Base-by-base conservation (phyloP, 2,113 vertebrate species). In the Okapia johnstoni region DNA sequence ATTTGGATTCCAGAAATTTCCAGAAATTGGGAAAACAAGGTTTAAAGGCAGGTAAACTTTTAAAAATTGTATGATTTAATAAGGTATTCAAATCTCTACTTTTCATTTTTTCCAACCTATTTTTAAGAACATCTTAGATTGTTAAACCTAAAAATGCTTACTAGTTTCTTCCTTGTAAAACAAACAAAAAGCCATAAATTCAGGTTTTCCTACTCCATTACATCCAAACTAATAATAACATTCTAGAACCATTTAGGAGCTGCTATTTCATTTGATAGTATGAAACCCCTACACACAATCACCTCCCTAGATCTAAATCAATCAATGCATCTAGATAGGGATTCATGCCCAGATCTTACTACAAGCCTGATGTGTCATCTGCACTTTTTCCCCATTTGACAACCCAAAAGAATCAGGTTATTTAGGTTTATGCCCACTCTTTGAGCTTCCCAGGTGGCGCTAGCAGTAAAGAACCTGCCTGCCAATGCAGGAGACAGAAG, bases 71-170 rank as follows among this genome's bases (percentile, higher is more conserved):
- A 94, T 30, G 54, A 90, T 86, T 26, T 36, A 97, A 77, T 57
- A 61, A 36, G 26, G 48, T 86, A 90, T 90, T 84, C 73, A 81
- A 13, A 26, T 63, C 13, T 79, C 57, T 60, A 77, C 14, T 86
- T 94, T 33, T 87, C 23, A 12, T 2, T 48, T n/a, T 76, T 70
- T 90, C 48, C 28, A 92, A 83, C 19, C 30, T 54, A 90, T n/a
- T 73, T 94, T 93, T 61, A 92, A 95, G 73, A 89, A 90, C 58
- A 88, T 26, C 36, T 93, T 55, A 55, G 25, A 66, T 61, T 87
- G 80, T 93, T 86, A 83, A 57, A 92, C 61, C 23, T 87, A 76
- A 97, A 92, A 79, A 90, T 57, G 88, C 40, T 96, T 83, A 85
- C 52, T 84, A 81, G 61, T 66, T 92, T 96, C 46, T 92, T 95